These are phyloP conservation scores for Altica lythri DNA, from an alignment of 2,888 invertebrate genomes.

Conservation along the genomic window DNA sequence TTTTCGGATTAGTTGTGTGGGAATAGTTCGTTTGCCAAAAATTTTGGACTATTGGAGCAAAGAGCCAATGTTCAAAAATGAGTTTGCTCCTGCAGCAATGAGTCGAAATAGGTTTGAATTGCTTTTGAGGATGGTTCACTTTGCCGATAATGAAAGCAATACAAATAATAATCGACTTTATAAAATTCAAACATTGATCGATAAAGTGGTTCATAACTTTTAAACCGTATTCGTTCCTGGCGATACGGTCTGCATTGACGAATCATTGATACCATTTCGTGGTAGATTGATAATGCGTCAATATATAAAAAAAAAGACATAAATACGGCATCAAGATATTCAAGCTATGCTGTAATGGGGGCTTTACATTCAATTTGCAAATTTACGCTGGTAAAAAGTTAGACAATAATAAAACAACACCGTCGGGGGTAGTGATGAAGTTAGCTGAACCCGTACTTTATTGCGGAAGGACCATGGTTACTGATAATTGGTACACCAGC, in stretches of 20 bases:
- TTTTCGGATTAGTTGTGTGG: slow-evolving; percentile 28
- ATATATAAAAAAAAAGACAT: neutral
- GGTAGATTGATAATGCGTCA: neutral
- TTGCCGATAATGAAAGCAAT: neutral
- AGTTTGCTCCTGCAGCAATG: neutral
- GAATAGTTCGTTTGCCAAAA: slow-evolving; percentile 36
- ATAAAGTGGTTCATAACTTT: too few relatives aligned
- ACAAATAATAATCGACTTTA: neutral
- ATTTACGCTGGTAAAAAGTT: neutral
- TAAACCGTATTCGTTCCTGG: too few relatives aligned
- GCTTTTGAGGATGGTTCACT: slow-evolving; percentile 1
- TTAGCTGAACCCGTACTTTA: neutral
- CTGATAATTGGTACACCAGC: too few relatives aligned
- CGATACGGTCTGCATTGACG: neutral
- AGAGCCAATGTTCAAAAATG: slow-evolving; percentile 22
- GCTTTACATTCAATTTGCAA: neutral
- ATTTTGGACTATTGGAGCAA: slow-evolving; percentile 41
- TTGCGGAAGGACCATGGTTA: neutral
- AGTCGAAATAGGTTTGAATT: slow-evolving; percentile 7
- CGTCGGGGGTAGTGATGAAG: neutral
- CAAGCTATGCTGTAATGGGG: neutral
- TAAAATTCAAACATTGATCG: neutral
- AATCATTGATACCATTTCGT: neutral
- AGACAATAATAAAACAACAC: neutral
- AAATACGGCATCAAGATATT: neutral